Evolutionary conservation across 64 coral and sea anemone species (phyloP), one percentile per base, ranked within the genome.

Genomic region (Platygyra sinensis): DNA sequence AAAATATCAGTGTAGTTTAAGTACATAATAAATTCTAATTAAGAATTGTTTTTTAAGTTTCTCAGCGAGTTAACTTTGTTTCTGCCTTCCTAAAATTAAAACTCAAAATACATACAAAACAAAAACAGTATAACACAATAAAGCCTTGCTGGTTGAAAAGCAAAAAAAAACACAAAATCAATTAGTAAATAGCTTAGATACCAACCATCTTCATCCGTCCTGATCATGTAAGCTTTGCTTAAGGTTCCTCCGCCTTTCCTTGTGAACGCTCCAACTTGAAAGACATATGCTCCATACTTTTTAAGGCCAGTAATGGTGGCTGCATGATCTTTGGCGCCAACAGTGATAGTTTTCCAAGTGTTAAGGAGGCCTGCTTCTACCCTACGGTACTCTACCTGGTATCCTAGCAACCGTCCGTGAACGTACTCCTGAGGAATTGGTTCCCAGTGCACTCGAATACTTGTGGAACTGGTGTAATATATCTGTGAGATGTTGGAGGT

Each of bases 191-290:
- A 74, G 19, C 54, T 2, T 15, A 22, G 20, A 11, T 72, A 27
- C 86, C 32, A 94, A 98, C 96, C 93, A 87, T 98, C 96, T 51
- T 98, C 39, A 74, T 98, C 93, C 60, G 96, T 98, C 33, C 49
- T 93, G 59, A 98, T 82, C 61, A 87, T 49, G 3, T 60, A 82
- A 27, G 42, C 52, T 72, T 98, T 98, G 6, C 83, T 81, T 38
- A 64, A n/a, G 6, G 30, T 61, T 27, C 96, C 93, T 5, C 86
- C 67, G 1, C 96, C 96, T 25, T 73, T 77, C 0, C 49, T 62
- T 9, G 90, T 98, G 10, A 98, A 93, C 1, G 87, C 96, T 33
- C 93, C 93, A 1, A 98, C 90, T 65, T 95, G 96, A 4, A 98
- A 72, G 1, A 52, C 71, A 77, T 98, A 95, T 0, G 59, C 74